phyloP scores from a whole-genome alignment of 2,113 vertebrate species.

The Nycticorax nycticorax region DNA sequence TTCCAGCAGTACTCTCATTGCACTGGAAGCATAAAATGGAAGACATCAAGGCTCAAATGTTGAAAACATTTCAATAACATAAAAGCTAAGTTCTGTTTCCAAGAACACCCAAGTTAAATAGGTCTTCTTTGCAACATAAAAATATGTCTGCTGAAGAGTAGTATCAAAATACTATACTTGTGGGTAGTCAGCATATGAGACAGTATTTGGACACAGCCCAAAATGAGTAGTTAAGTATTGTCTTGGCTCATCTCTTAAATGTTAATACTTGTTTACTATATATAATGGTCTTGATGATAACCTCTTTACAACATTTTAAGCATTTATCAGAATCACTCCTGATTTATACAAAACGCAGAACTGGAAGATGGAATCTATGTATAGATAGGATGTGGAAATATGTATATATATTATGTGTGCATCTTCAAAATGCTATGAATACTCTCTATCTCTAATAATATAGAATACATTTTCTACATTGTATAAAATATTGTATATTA shows the following conservation, averaged over 20 bases:
- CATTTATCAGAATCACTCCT: neutral
- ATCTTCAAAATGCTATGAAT: neutral
- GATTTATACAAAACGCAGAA: neutral
- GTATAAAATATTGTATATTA: neutral
- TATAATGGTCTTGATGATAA: neutral
- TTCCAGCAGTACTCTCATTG: neutral
- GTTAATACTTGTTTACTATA: neutral
- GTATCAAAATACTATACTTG: neutral
- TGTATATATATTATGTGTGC: neutral
- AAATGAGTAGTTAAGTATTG: neutral
- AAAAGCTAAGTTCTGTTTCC: neutral
- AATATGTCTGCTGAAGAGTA: neutral
- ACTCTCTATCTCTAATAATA: neutral
- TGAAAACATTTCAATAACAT: neutral
- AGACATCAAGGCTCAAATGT: neutral
- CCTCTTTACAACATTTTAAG: neutral
- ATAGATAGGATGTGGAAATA: neutral
- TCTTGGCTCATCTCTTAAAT: slow-evolving; percentile 3
- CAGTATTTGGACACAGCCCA: neutral
- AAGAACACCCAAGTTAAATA: neutral
- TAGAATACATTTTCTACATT: neutral
- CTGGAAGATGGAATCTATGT: neutral
- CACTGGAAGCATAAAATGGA: neutral
- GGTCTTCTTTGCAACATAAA: neutral
- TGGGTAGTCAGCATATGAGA: neutral